Base-by-base conservation (phyloP, 2,888 invertebrate genomes). In the Deilephila elpenor region DNA sequence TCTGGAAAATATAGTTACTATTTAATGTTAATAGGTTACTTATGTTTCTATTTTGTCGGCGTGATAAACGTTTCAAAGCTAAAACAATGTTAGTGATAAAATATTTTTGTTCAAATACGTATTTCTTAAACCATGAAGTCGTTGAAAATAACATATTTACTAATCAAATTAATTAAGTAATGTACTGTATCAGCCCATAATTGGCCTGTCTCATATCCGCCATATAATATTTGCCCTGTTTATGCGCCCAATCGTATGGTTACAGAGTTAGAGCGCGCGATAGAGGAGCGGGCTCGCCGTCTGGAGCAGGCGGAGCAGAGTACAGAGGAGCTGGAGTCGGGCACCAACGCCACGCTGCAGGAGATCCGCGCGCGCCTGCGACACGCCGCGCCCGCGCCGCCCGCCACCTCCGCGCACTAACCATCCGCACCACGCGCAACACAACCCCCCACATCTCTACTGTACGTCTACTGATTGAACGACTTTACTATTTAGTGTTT, bases 191-290 rank as follows among this genome's bases (percentile, higher is more conserved):
- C 25, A 25, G 25, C 25, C 25, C 25, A 25, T 25, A 25, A 25
- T 25, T 1, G 1, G 25, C 25, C 25, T 25, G 25, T 25, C 25
- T 25, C 25, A 25, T 0, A 25, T 25, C 25, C 25, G 25, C 25
- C 25, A 25, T 25, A 25, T 25, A 1, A 25, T 25, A 25, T 25
- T 25, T 25, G 25, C 25, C 25, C 25, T 25, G 44, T 44, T 73
- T 44, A 20, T 62, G 74, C 59, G 7, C 75, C 61, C 17, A 20
- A 37, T 6, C 19, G n/a, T 56, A 37, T 71, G 29, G 59, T 93
- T 89, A 78, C 95, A 88, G 96, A 96, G 86, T 83, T 96, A 73
- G 96, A 96, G 83, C 95, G 96, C 81, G 96, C 95, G 61, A 96
- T 96, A 86, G 96, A 96, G 0, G 95, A 96, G 82, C 91, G 96